Evolutionary conservation across 2,113 vertebrate species (phyloP), one percentile per base, ranked within the genome.

Genomic region (Eulemur macaco): DNA sequence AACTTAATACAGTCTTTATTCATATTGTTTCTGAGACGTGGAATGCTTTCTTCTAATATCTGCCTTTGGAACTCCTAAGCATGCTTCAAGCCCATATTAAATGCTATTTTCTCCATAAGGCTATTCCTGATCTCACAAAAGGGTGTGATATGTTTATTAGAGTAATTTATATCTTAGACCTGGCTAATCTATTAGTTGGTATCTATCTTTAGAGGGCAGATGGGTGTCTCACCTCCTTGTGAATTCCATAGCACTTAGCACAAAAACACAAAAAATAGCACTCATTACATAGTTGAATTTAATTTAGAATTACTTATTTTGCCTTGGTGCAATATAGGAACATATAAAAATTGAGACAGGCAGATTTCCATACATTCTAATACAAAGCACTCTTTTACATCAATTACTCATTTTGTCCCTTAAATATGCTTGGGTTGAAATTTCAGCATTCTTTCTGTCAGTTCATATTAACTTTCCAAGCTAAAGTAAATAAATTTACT

Each of bases 401-500:
- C 71, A 94, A 60, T 58, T 31, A 42, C 31, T 96, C 66, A 60
- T 68, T 95, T 94, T 97, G 85, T 86, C 52, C 0, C 6, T 54
- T 96, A 94, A 96, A 89, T 37, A 95, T 47, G 68, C 91, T 94
- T 97, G 56, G 50, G 84, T 96, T 64, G 94, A 98, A 96, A 95
- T 94, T 82, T 95, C 37, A 93, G 81, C 89, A 98, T 97, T 96
- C 73, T 97, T 97, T 89, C 77, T 97, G 73, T 58, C 42, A 81
- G 54, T 95, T 80, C 90, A 93, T 58, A 83, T 96, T 86, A 97
- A 89, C 20, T 90, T 12, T 6, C 56, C 86, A 87, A 95, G 92
- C 77, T 94, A 98, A 92, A 96, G 94, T 88, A 96, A 96, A 96
- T 95, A 95, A 73, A 96, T 87, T 21, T 76, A 93, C 89, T 78